Evolutionary conservation across 2,113 vertebrate species (phyloP).

Genomic region (Synodontis membranacea): DNA sequence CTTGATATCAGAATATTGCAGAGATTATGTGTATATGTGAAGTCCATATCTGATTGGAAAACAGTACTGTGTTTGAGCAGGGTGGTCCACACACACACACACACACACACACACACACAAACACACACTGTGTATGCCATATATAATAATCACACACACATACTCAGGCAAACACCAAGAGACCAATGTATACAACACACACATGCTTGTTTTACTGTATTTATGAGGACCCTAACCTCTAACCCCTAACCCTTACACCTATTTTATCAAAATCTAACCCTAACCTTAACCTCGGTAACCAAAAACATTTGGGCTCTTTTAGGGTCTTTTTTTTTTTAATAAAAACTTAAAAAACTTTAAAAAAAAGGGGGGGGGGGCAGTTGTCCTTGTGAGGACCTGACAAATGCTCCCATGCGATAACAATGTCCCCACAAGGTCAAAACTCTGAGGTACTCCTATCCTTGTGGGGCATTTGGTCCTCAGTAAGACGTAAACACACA

Average conservation of each 20-base stretch:
- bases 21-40: constrained; percentile 14
- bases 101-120: background rate
- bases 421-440: background rate
- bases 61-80: background rate
- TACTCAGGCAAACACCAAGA: background rate
- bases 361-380: background rate
- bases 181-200: background rate
- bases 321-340: background rate
- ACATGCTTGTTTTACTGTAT: background rate
- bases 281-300: background rate
- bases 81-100: constrained; percentile 4
- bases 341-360: too few species aligned
- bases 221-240: background rate
- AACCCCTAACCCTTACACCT: too few species aligned
- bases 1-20: constrained; percentile 17
- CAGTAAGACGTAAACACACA: background rate
- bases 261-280: background rate
- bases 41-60: constrained; percentile 13
- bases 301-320: background rate
- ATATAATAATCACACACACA: background rate
- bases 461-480: background rate
- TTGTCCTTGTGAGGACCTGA: background rate
- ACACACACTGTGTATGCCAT: background rate
- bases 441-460: background rate
- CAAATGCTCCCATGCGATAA: background rate